A percentile compares a stretch with the other conserved stretches of the same genome.
Conservation (phyloP, 2,113 vertebrate species). For the Trematomus loennbergii region DNA sequence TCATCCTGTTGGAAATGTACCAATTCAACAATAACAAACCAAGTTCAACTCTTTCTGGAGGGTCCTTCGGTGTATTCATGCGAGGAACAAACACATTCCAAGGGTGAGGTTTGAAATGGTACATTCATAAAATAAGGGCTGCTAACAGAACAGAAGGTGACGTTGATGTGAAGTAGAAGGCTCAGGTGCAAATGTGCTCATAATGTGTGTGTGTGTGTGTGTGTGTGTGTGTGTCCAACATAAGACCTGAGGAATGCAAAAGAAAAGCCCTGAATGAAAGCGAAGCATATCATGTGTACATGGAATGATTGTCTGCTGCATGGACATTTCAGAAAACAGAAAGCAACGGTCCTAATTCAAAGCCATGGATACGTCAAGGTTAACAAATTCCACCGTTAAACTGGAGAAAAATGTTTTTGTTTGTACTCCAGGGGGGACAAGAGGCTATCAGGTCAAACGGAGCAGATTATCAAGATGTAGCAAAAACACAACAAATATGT, state of each 20-base stretch:
- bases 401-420: no score
- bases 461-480: background rate
- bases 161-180: background rate
- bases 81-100: background rate
- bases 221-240: no score
- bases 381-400: no score
- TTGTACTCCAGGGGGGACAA: no score
- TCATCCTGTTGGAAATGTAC: background rate
- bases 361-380: background rate
- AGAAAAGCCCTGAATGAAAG: constrained; percentile 8
- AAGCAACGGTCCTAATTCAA: no score
- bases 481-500: background rate
- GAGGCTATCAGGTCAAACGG: background rate
- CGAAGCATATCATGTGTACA: background rate
- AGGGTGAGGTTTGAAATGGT: background rate
- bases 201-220: no score
- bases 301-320: constrained; percentile 18
- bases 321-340: no score
- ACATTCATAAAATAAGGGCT: background rate
- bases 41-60: background rate
- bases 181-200: constrained; percentile 39
- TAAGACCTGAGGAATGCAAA: constrained; percentile 31
- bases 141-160: background rate
- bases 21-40: background rate
- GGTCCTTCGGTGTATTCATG: background rate